phyloP scores from a whole-genome alignment of 2,113 vertebrate genomes.

The Bombycilla garrulus region DNA sequence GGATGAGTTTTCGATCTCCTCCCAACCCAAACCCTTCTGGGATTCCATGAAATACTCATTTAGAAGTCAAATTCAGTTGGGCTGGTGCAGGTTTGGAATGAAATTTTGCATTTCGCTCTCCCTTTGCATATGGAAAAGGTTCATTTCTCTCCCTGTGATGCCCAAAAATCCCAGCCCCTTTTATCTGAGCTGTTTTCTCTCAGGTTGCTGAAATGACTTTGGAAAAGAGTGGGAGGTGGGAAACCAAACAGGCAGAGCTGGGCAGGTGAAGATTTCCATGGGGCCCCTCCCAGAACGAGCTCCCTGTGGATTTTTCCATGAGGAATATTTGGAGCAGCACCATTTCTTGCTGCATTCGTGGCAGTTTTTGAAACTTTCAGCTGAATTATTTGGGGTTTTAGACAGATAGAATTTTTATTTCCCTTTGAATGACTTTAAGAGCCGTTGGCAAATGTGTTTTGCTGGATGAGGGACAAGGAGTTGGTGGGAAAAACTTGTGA shows the following conservation, averaged over 20 bases:
- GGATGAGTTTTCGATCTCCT: neutral
- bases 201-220: neutral
- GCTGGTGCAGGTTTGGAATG: neutral
- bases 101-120: neutral
- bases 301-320: neutral
- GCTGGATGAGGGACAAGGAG: neutral
- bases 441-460: neutral
- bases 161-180: neutral
- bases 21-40: neutral
- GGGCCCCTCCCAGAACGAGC: neutral
- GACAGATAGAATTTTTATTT: neutral
- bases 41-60: neutral
- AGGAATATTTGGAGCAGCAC: neutral
- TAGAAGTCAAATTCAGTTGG: neutral
- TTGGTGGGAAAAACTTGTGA: neutral
- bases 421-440: neutral
- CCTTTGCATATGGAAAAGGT: neutral
- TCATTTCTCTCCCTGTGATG: neutral
- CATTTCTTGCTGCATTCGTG: rapidly evolving
- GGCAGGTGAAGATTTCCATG: neutral
- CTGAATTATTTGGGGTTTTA: neutral
- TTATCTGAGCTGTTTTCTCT: neutral
- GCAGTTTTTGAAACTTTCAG: neutral
- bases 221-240: neutral
- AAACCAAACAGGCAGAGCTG: neutral